These are phyloP conservation scores for Delia radicum DNA, from an alignment of 1,140 invertebrate genomes.

Conservation along the genomic window DNA sequence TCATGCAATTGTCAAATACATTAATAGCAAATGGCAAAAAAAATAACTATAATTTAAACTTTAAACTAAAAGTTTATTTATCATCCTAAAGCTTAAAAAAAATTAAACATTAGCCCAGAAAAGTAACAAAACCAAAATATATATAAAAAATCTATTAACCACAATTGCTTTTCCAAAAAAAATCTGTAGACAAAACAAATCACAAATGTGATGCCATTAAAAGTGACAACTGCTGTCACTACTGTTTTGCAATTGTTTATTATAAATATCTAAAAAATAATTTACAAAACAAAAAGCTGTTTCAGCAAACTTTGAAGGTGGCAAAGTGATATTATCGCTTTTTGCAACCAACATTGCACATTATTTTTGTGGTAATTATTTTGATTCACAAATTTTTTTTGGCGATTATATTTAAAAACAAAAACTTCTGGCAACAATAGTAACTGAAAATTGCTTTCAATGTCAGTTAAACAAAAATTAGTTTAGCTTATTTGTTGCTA, in stretches of 20 bases:
- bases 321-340: too few species aligned
- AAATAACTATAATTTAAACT: too few species aligned
- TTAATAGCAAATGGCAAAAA: too few species aligned
- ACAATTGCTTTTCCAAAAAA: not conserved
- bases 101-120: not conserved
- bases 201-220: not conserved
- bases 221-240: not conserved
- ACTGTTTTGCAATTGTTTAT: not conserved
- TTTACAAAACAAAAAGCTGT: not conserved
- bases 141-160: too few species aligned
- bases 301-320: too few species aligned
- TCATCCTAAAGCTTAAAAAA: too few species aligned
- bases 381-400: too few species aligned
- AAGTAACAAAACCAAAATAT: not conserved
- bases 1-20: too few species aligned
- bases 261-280: not conserved
- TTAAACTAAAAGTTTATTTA: too few species aligned
- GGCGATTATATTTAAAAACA: not conserved
- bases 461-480: not conserved
- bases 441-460: not conserved
- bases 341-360: too few species aligned
- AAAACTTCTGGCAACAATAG: not conserved
- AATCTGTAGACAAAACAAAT: not conserved
- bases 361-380: too few species aligned
- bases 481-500: not conserved